Base-by-base conservation (phyloP, 1,140 invertebrate genomes). In the Catajapyx aquilonaris region DNA sequence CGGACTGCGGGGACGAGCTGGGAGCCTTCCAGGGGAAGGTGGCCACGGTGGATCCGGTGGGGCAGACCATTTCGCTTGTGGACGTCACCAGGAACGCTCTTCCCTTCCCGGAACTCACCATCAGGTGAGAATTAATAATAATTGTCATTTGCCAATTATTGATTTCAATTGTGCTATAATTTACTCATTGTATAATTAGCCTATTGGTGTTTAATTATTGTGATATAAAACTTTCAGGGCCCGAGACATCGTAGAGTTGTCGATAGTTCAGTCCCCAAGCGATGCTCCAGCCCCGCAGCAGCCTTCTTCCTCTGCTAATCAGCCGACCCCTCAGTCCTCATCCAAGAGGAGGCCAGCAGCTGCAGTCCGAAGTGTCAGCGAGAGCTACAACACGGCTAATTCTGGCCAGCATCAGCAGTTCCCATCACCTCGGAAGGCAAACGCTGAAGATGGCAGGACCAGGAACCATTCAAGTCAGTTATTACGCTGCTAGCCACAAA, bases 51-150 rank as follows among this genome's bases (percentile, higher is more conserved):
- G 73, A 79, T 44, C 65, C 67, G 31, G 57, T 62, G 19, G 41
- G 47, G 19, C 57, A 63, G 43, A 68, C 68, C 19, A 68, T 90
- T 28, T 80, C 75, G 2, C 61, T 90, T 20, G 66, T 62, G 10
- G 73, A 81, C 52, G 71, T 76, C 5, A 85, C 81, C 53, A 67
- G 73, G 41, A 81, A 90, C 61, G 81, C 81, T 4, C 66, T 83
- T 16, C 77, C 76, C 30, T 57, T 69, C 20, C 54, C 62, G 5
- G 57, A 68, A 45, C 60, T 76, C 28, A 66, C 63, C 21, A 52
- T 77, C 16, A 60, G 58, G 60, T 69, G 59, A 52, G 41, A 3
- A 31, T 15, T 15, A 18, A 34, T 20, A 4, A 10, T 16, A 31
- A 4, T 5, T 28, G 19, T 37, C 19, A 37, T 25, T 3, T 16